Evolutionary conservation across 1,140 invertebrate species (phyloP), one percentile per base, ranked within the genome.

Genomic region (Thaumatotibia leucotreta): DNA sequence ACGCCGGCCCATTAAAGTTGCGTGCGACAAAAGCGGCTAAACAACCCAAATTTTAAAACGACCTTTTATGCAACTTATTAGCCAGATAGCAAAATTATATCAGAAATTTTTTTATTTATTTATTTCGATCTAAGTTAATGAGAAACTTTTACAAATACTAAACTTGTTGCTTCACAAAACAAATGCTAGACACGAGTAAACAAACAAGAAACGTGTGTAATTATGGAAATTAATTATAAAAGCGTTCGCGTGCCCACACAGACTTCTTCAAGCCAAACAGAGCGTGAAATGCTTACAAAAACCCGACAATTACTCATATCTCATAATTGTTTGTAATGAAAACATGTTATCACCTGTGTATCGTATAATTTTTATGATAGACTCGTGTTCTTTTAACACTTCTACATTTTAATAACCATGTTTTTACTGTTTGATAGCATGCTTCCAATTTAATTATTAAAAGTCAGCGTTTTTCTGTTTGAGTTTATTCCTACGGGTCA

Each of bases 221-320:
- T 58, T 58, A 58, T 58, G 52, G 11, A 58, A 58, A 58, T 58
- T 58, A 58, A 58, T 58, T 58, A 20, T 58, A 27, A 58, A 58
- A 29, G 24, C 23, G 52, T 5, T 58, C 23, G 52, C 52, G 52
- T 58, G 52, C 52, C 23, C 52, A 58, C 52, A 58, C n/a, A n/a
- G 23, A 23, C 31, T 63, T 63, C 61, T 63, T 39, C 20, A 63
- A 63, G 27, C 11, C 23, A 74, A 79, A 68, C 79, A 73, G 69
- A 64, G 74, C 79, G 66, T 83, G 82, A 79, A 82, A 86, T 80
- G 72, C 27, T 71, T 49, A 82, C 72, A 83, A 86, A 83, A 84
- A 86, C 54, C 63, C 22, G 35, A 74, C 65, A 72, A 77, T 77
- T 79, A 82, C 52, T 27, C n/a, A 1, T 58, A 58, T 58, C 52